Conservation (phyloP, 2,888 invertebrate genomes). For the Vanessa cardui region DNA sequence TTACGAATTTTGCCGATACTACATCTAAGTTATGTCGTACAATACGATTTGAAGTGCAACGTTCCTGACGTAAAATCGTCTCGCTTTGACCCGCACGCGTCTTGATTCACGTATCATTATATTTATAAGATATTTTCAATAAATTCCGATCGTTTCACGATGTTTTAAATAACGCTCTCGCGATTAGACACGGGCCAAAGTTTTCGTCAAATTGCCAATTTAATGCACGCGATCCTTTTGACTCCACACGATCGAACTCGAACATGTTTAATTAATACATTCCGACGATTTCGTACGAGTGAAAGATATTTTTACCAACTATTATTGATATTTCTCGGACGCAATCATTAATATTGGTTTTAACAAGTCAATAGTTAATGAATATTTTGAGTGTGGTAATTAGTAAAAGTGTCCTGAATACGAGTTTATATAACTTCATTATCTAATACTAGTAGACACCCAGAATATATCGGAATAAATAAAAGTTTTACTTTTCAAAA, state of each 20-base stretch:
- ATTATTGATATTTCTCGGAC: neutral
- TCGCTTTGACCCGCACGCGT: too few relatives aligned
- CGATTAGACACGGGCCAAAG: conserved; percentile 52
- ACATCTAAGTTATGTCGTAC: too few relatives aligned
- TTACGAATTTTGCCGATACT: too few relatives aligned
- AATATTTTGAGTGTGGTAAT: too few relatives aligned
- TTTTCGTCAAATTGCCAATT: conserved; percentile 50
- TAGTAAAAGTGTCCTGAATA: too few relatives aligned
- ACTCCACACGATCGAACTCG: conserved; percentile 17
- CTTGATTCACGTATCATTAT: neutral
- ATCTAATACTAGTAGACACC: too few relatives aligned
- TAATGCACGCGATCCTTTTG: conserved; percentile 53
- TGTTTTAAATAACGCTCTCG: conserved; percentile 39
- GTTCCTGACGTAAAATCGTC: too few relatives aligned
- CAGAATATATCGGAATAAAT: too few relatives aligned
- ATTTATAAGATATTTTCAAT: conserved; percentile 12
- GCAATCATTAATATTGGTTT: too few relatives aligned
- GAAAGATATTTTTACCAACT: neutral
- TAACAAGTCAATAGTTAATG: neutral
- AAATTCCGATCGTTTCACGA: conserved; percentile 9
- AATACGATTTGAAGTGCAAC: too few relatives aligned
- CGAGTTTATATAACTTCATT: too few relatives aligned
- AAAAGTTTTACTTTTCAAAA: too few relatives aligned
- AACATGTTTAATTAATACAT: neutral
- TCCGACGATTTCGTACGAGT: neutral